Conservation (phyloP, 2,888 invertebrate species). For the Noctua janthe region DNA sequence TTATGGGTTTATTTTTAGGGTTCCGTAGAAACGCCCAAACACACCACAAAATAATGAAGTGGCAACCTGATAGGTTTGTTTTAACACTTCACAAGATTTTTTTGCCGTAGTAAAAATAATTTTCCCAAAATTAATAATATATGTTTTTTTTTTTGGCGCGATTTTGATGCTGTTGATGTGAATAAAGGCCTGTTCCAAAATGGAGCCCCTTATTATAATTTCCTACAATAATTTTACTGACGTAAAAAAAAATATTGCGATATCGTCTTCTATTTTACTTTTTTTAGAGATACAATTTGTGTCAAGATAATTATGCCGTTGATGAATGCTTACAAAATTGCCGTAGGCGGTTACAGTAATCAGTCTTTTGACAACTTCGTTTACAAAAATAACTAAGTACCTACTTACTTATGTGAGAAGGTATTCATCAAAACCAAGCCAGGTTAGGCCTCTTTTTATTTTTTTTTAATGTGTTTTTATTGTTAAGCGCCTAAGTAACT, state of each 20-base stretch:
- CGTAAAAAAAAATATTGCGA: slow-evolving; percentile 5
- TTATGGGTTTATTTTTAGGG: not conserved
- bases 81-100: not conserved
- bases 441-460: not conserved
- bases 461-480: not conserved
- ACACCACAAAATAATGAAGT: not conserved
- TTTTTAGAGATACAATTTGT: slow-evolving; percentile 6
- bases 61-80: not conserved
- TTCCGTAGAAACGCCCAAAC: not conserved
- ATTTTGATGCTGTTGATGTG: not conserved
- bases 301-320: slow-evolving; percentile 9
- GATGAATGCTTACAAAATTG: slow-evolving; percentile 11
- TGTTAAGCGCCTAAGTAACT: not conserved
- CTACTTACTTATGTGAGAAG: not conserved
- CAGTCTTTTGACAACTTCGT: not conserved
- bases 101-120: not conserved
- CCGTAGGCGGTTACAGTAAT: not conserved
- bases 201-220: not conserved
- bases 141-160: not conserved
- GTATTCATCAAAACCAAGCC: not conserved
- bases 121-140: not conserved
- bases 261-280: not conserved
- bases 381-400: not conserved
- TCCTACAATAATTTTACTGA: not conserved
- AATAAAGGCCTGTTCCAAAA: not conserved